Percentiles rank a stretch among this genome's conserved stretches.
These are phyloP conservation scores for Scylla paramamosain DNA, from an alignment of 1,140 invertebrate species.

Conservation along the genomic window DNA sequence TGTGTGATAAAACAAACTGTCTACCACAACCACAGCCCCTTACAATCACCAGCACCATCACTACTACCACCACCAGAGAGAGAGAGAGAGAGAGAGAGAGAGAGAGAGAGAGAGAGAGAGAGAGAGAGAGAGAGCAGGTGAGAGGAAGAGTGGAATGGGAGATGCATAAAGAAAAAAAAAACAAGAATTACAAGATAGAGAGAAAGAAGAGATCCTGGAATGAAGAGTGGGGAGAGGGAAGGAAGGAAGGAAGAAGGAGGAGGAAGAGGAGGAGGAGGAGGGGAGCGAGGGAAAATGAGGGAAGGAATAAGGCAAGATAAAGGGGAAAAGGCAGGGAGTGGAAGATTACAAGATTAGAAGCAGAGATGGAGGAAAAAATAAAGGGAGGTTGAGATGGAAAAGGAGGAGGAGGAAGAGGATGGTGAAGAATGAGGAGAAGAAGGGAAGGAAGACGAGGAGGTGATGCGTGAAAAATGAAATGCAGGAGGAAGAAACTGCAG, in stretches of 20 bases:
- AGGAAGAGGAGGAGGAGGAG: not conserved
- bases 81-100: slow-evolving; percentile 65
- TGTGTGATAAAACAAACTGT: not conserved
- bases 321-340: not conserved
- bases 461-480: not conserved
- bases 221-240: no score
- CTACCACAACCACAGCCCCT: not conserved
- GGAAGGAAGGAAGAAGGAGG: no score
- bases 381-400: not conserved
- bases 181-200: not conserved
- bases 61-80: not conserved
- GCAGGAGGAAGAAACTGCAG: not conserved
- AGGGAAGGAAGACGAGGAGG: not conserved
- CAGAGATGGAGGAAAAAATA: not conserved
- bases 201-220: not conserved
- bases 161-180: not conserved
- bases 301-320: not conserved
- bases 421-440: not conserved
- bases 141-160: not conserved
- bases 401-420: not conserved
- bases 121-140: slow-evolving; percentile 59
- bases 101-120: slow-evolving; percentile 65
- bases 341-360: not conserved
- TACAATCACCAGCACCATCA: not conserved
- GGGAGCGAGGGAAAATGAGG: not conserved